phyloP scores from a whole-genome alignment of 2,888 invertebrate species.

The Cistogaster globosa region DNA sequence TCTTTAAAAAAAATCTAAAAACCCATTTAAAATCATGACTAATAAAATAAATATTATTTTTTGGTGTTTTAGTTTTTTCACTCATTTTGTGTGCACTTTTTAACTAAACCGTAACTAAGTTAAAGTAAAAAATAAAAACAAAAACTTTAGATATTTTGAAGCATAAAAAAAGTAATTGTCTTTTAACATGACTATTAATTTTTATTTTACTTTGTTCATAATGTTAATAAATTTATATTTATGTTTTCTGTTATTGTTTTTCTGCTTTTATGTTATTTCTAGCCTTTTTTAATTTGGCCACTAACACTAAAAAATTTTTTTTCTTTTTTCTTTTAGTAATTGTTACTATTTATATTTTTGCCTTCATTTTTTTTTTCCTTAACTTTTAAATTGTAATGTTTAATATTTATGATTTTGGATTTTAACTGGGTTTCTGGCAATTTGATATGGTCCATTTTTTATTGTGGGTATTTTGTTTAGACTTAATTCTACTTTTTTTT shows the following conservation, averaged over 20 bases:
- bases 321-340: constrained; percentile 33
- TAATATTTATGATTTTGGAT: constrained; percentile 19
- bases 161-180: constrained; percentile 51
- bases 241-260: constrained; percentile 27
- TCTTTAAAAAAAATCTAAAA: constrained; percentile 22
- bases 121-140: not conserved
- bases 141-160: constrained; percentile 26
- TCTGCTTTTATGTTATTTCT: not conserved
- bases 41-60: constrained; percentile 59
- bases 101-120: constrained; percentile 27
- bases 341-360: constrained; percentile 32
- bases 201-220: constrained; percentile 21
- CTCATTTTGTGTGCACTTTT: not conserved
- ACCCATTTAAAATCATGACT: constrained; percentile 66
- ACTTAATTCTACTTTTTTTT: constrained; percentile 5
- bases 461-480: constrained; percentile 14
- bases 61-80: not conserved
- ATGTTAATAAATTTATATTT: constrained; percentile 31
- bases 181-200: constrained; percentile 64
- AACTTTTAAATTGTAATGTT: constrained; percentile 56
- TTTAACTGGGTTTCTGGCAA: constrained; percentile 1
- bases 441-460: constrained; percentile 35
- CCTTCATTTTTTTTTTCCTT: constrained; percentile 1
- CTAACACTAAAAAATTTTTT: constrained; percentile 7
- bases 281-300: constrained; percentile 29